phyloP scores from a whole-genome alignment of 1,140 invertebrate species.

The Trichoplusia ni region DNA sequence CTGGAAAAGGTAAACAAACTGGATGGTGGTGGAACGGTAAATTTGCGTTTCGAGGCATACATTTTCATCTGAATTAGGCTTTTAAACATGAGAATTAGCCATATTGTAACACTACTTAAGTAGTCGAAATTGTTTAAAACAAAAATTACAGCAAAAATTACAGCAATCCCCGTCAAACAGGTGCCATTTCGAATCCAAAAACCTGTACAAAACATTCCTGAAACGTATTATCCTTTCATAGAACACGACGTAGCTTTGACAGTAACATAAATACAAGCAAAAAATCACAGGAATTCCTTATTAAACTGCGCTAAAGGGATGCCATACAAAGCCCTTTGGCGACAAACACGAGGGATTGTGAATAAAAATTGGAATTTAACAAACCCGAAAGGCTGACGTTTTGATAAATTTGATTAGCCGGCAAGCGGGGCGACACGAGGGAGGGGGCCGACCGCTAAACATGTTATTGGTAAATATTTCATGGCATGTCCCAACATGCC shows the following conservation, averaged over 20 bases:
- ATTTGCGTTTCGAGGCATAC: no score
- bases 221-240: not conserved
- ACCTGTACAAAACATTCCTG: no score
- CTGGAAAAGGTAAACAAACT: no score
- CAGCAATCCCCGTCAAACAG: no score
- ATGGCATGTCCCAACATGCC: not conserved
- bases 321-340: not conserved
- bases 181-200: no score
- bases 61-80: no score
- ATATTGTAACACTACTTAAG: no score
- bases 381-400: not conserved
- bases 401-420: conserved; percentile 20
- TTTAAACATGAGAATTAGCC: no score
- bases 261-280: not conserved
- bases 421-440: not conserved
- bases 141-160: no score
- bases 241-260: not conserved
- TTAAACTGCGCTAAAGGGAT: not conserved
- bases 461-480: conserved; percentile 21
- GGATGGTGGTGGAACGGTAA: no score
- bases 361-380: conserved; percentile 6
- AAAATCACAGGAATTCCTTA: not conserved
- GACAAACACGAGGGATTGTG: not conserved
- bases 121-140: no score
- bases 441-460: not conserved